Evolutionary conservation across 2,888 invertebrate species (phyloP).

Genomic region (Teleogryllus oceanicus): DNA sequence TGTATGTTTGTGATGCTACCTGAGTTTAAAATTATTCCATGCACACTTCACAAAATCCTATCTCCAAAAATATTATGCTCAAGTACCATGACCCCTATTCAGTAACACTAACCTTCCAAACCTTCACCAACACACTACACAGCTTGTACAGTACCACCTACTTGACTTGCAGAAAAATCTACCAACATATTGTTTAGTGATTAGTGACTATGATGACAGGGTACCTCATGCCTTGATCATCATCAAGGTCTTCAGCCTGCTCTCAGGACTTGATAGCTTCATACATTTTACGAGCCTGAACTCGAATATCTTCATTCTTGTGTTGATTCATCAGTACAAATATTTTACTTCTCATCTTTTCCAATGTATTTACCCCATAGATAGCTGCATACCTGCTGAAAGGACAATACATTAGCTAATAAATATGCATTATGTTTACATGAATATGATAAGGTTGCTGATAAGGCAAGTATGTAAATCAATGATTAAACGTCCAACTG

Average conservation of each 20-base stretch:
- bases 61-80: no score
- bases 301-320: slow-evolving; percentile 45
- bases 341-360: slow-evolving; percentile 46
- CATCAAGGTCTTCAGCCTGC: slow-evolving; percentile 28
- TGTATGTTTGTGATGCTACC: no score
- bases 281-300: slow-evolving; percentile 45
- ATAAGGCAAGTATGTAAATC: no score
- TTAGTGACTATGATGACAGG: slow-evolving; percentile 37
- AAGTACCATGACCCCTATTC: no score
- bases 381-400: slow-evolving; percentile 48
- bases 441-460: no score
- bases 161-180: slow-evolving; percentile 3
- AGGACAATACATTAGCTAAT: slow-evolving; percentile 29
- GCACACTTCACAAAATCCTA: no score
- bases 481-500: no score
- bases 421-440: no score
- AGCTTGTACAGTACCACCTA: slow-evolving; percentile 3
- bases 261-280: slow-evolving; percentile 43
- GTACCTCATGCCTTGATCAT: slow-evolving; percentile 30
- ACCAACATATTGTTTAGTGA: slow-evolving; percentile 30
- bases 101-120: no score
- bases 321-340: slow-evolving; percentile 46
- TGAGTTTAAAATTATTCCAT: no score
- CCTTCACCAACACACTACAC: not conserved
- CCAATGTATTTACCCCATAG: slow-evolving; percentile 47